phyloP scores from a whole-genome alignment of 2,888 invertebrate species.

The Acanthoscelides obtectus region DNA sequence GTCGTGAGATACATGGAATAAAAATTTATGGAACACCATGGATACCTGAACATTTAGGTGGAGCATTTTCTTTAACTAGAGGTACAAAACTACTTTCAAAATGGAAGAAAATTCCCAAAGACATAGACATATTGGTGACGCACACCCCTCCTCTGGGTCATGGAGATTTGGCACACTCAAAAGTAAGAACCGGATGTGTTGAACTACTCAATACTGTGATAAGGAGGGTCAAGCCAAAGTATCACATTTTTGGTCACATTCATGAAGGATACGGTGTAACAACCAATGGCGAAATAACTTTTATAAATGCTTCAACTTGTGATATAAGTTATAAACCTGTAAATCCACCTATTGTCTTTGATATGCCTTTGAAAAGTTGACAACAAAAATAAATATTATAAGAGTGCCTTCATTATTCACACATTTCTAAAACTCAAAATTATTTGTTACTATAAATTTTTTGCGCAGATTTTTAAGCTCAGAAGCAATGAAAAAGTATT shows the following conservation, averaged over 20 bases:
- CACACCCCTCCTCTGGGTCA: constrained; percentile 75
- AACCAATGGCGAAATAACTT: constrained; percentile 75
- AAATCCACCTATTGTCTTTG: constrained; percentile 77
- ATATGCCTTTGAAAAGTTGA: constrained; percentile 56
- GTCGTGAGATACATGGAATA: constrained; percentile 63
- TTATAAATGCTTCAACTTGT: constrained; percentile 79
- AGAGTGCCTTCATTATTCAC: too few species aligned
- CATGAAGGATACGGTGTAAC: constrained; percentile 83
- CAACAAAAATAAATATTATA: background rate
- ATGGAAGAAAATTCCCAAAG: constrained; percentile 73
- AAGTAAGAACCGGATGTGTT: constrained; percentile 75
- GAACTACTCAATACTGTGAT: constrained; percentile 74
- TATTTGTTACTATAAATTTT: too few species aligned
- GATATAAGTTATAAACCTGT: constrained; percentile 72
- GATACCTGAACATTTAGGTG: constrained; percentile 76
- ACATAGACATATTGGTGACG: constrained; percentile 72
- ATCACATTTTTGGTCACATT: constrained; percentile 83
- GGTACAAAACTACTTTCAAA: constrained; percentile 64
- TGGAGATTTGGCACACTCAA: constrained; percentile 70
- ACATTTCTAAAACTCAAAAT: too few species aligned
- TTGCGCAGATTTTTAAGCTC: too few species aligned
- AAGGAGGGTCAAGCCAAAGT: constrained; percentile 71
- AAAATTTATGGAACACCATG: constrained; percentile 81
- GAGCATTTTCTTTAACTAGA: constrained; percentile 77
- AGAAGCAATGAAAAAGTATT: too few species aligned